A percentile compares a stretch with the other conserved stretches of the same genome.
Evolutionary conservation across 2,888 invertebrate species (phyloP).

Genomic region (Tribolium freemani): DNA sequence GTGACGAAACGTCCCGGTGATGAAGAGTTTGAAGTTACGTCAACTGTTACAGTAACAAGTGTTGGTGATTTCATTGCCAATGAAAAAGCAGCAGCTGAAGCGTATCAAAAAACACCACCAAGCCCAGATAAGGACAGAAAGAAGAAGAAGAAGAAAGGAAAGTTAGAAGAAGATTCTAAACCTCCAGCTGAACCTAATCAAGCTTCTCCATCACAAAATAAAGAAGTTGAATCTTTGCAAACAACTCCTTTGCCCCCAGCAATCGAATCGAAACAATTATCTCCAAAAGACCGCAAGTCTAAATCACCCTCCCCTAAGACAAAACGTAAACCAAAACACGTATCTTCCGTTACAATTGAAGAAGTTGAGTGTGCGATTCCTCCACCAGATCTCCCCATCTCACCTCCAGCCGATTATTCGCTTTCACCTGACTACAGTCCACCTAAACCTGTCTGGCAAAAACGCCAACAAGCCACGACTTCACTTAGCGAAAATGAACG

Average conservation of each 20-base stretch:
- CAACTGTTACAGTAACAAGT: conserved; percentile 6
- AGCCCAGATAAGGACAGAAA: not conserved
- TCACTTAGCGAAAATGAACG: conserved; percentile 58
- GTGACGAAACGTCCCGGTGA: conserved; percentile 36
- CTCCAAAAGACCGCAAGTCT: conserved; percentile 47
- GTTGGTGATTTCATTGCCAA: conserved; percentile 39
- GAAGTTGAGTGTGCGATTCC: conserved; percentile 69
- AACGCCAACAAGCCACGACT: conserved; percentile 51
- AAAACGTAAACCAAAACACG: conserved; percentile 64
- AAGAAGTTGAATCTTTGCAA: not conserved
- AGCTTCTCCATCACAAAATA: not conserved
- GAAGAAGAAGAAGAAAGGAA: not conserved
- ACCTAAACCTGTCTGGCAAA: conserved; percentile 48
- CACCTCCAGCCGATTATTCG: conserved; percentile 67
- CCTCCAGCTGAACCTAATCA: not conserved
- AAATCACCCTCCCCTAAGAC: conserved; percentile 51
- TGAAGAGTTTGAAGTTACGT: conserved; percentile 9
- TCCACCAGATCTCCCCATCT: conserved; percentile 67
- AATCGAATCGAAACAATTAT: not conserved
- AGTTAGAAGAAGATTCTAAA: not conserved
- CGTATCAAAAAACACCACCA: not conserved
- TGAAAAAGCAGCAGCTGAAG: conserved; percentile 31
- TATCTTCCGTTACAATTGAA: conserved; percentile 70
- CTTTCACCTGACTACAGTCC: conserved; percentile 55
- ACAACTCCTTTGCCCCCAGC: not conserved